A percentile compares a stretch with the other conserved stretches of the same genome.
phyloP scores from a whole-genome alignment of 2,888 invertebrate genomes.

The Microplitis deprimator region DNA sequence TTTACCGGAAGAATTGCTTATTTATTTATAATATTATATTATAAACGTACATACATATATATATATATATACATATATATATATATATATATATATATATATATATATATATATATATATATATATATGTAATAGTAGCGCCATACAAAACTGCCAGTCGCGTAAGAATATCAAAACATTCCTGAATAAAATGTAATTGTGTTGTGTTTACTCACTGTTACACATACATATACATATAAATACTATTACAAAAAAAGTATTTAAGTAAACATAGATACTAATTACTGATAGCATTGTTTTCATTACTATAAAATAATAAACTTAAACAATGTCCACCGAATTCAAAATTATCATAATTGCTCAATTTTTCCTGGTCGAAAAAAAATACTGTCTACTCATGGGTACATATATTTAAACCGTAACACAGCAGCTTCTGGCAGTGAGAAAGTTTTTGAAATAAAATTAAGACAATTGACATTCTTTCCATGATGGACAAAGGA shows the following conservation, averaged over 20 bases:
- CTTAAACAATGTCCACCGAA: not conserved
- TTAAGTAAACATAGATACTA: not conserved
- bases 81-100: not conserved
- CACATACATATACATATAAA: not conserved
- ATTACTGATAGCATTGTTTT: not conserved
- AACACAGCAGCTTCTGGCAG: not conserved
- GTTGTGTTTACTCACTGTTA: not conserved
- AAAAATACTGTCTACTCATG: not conserved
- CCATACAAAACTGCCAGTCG: not conserved
- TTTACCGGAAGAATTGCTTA: not conserved
- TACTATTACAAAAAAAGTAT: not conserved
- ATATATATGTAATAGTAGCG: not conserved
- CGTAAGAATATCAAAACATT: not conserved
- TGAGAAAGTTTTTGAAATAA: conserved; percentile 18
- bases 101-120: not conserved
- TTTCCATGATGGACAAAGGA: conserved; percentile 40
- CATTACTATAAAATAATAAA: not conserved
- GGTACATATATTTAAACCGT: not conserved
- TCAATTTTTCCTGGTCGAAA: not conserved
- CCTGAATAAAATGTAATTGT: not conserved
- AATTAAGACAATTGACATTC: conserved; percentile 35
- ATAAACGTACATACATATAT: not conserved
- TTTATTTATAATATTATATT: not conserved
- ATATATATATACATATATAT: not conserved
- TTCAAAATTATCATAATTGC: not conserved